Base-by-base conservation (phyloP, 2,888 invertebrate species). In the Chorisops tibialis region DNA sequence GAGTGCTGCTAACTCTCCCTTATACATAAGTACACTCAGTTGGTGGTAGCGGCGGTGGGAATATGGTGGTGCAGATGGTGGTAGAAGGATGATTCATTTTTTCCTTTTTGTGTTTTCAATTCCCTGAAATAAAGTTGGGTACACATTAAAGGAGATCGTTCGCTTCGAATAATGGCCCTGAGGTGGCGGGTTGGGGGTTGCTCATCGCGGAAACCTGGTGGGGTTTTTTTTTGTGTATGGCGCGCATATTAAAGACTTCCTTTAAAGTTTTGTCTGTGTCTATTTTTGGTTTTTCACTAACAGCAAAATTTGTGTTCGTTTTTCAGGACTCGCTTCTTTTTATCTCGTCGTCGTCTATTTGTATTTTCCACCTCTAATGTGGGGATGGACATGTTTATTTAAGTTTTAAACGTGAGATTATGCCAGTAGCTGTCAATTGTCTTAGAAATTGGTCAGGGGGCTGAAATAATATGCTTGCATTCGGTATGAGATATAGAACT, bases 91-190 rank as follows among this genome's bases (percentile, higher is more conserved):
- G 51, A 35, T 35, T 22, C 50, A 43, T 30, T 60, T 49, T 43
- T 54, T 49, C 56, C 45, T 52, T 49, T 35, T 37, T 59, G 47
- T 61, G 56, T 61, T 64, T 61, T 56, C 59, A 52, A 64, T 51
- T 56, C 56, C 61, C 61, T 54, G 45, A 56, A 61, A 64, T 64
- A 64, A 64, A 64, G 64, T 64, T 64, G 61, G 61, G 61, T 60
- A 61, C 61, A 64, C 61, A 64, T 64, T 64, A 64, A 64, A 64
- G 64, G 61, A 49, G 64, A 64, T 59, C 64, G 43, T 58, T 41
- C 24, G 43, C 43, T 56, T 56, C 14, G 45, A 56, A 56, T 45
- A 56, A 43, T 56, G 43, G 45, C n/a, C 24, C 43, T 16, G 21
- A 14, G 45, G 16, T 12, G 14, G 14, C 41, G 19, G 21, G 56